phyloP scores from a whole-genome alignment of 2,113 vertebrate genomes.

The Anguilla japonica region DNA sequence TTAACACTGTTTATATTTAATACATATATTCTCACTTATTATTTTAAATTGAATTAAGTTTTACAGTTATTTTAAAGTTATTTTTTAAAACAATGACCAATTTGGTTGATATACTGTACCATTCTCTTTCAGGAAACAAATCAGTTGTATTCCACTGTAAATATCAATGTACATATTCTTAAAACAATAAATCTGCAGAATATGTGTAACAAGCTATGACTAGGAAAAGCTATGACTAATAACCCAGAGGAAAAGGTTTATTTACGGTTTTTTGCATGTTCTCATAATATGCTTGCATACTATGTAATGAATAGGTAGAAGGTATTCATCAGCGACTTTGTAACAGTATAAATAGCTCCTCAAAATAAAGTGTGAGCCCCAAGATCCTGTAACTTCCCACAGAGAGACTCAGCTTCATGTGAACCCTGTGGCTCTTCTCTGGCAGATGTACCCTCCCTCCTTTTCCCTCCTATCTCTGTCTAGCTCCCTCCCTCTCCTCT shows the following conservation, averaged over 20 bases:
- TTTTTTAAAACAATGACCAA: too few relatives aligned
- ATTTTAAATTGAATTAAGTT: too few relatives aligned
- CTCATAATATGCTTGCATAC: neutral
- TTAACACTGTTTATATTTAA: too few relatives aligned
- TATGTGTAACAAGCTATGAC: too few relatives aligned
- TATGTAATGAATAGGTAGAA: neutral
- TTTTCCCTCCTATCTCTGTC: neutral
- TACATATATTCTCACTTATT: too few relatives aligned
- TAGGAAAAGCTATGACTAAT: neutral
- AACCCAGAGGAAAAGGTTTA: neutral
- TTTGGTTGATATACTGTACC: too few relatives aligned
- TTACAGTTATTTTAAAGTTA: too few relatives aligned
- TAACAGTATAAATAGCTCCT: neutral
- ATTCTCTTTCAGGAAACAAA: neutral
- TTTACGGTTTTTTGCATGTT: neutral
- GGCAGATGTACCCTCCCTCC: conserved; percentile 16
- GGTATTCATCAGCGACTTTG: neutral
- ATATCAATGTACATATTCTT: neutral
- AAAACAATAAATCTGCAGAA: too few relatives aligned
- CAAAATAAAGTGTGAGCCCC: neutral
- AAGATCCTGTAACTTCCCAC: neutral
- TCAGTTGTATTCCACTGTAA: neutral
- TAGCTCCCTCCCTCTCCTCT: neutral
- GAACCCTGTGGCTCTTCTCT: neutral
- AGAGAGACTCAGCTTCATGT: neutral